phyloP scores from a whole-genome alignment of 2,113 vertebrate genomes.

The Lichenostomus cassidix region DNA sequence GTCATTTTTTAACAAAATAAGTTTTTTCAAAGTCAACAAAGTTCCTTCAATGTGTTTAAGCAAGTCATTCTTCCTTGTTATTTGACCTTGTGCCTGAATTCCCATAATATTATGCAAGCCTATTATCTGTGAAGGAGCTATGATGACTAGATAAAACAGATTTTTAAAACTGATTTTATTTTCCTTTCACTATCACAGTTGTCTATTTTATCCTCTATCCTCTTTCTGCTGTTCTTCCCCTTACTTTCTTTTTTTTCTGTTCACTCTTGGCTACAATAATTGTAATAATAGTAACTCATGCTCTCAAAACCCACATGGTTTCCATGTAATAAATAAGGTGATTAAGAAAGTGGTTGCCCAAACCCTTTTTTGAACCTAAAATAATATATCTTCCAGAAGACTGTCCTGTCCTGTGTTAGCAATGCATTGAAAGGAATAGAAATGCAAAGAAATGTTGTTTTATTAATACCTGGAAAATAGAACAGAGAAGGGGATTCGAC shows the following conservation, averaged over 20 bases:
- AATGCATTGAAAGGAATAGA: background rate
- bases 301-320: background rate
- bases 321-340: background rate
- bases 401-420: background rate
- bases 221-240: background rate
- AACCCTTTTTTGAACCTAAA: background rate
- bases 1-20: background rate
- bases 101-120: background rate
- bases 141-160: background rate
- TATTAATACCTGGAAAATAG: background rate
- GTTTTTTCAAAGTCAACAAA: background rate
- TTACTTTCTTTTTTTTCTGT: background rate
- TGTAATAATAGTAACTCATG: background rate
- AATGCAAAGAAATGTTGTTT: background rate
- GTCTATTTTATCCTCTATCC: background rate
- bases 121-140: background rate
- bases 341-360: background rate
- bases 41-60: background rate
- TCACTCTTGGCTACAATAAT: background rate
- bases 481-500: background rate
- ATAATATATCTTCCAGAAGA: background rate
- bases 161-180: background rate
- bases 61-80: background rate
- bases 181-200: background rate
- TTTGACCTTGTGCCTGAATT: background rate